Evolutionary conservation across 2,888 invertebrate genomes (phyloP), one percentile per base, ranked within the genome.

Genomic region (Amphipyra tragopoginis): DNA sequence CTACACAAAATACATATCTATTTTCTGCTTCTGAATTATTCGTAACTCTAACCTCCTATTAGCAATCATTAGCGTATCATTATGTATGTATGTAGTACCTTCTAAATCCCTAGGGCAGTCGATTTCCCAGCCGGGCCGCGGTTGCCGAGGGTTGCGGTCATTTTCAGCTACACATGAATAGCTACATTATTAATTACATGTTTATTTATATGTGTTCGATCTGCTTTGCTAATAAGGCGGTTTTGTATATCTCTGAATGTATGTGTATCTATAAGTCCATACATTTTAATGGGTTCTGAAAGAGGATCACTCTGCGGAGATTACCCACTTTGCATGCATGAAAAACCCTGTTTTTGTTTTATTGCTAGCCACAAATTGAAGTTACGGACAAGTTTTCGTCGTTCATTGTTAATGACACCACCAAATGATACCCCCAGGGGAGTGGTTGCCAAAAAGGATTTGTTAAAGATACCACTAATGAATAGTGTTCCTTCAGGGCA

Each of bases 161-260:
- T 29, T 56, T 45, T 52, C 44, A 42, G 15, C 9, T 50, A 53
- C 34, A 47, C 21, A 36, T 5, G 14, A 39, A 34, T 0, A 47
- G 39, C 21, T 43, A 21, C 11, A 40, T 62, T 50, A 60, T 39
- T 43, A 53, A 70, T 52, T 14, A 53, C 40, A 62, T 52, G 51
- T 36, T 38, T 64, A 59, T 59, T 49, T 34, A 70, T 45, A 40
- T 56, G 43, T n/a, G 36, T 13, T 40, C 14, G 11, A 66, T 54
- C 15, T 44, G 56, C 43, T 53, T 56, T 66, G 53, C 50, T 57
- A 51, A 61, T 71, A 7, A 10, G 26, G 13, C 0, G 56, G 61
- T 43, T 61, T 14, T 29, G 43, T 45, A n/a, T 42, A 15, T 34
- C 7, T 7, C 13, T 14, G 40, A 8, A n/a, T 21, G 3, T 21